These are phyloP conservation scores for Lithophane leautieri DNA, from an alignment of 2,888 invertebrate genomes.

Conservation along the genomic window DNA sequence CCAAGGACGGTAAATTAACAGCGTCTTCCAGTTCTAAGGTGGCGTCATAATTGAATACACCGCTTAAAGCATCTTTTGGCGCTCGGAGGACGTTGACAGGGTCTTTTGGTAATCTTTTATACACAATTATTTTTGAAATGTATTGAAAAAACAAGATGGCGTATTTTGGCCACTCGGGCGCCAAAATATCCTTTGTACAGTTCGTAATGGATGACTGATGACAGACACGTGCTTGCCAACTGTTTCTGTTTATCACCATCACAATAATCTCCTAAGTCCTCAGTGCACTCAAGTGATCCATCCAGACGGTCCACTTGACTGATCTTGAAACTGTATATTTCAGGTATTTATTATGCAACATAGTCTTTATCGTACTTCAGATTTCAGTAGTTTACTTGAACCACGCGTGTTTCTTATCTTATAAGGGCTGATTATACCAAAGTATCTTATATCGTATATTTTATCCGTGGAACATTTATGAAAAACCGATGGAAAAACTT, in stretches of 20 bases:
- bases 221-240: neutral
- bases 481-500: neutral
- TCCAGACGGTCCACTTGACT: slow-evolving; percentile 1
- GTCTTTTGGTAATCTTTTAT: too few relatives aligned
- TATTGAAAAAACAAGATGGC: too few relatives aligned
- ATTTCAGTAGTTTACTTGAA: neutral
- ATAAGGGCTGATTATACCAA: neutral
- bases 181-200: neutral
- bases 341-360: neutral
- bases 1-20: neutral
- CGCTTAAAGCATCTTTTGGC: neutral
- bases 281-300: neutral
- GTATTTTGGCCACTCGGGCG: neutral
- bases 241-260: slow-evolving; percentile 10
- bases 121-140: too few relatives aligned
- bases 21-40: neutral
- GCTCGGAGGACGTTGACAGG: too few relatives aligned
- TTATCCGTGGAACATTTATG: neutral
- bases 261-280: neutral
- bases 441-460: neutral
- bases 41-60: neutral
- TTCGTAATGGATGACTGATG: neutral
- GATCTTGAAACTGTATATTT: neutral
- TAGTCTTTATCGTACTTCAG: neutral
- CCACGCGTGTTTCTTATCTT: slow-evolving; percentile 1